A percentile compares a stretch with the other conserved stretches of the same genome.
phyloP scores from a whole-genome alignment of 2,888 invertebrate species.

The Flabesymbios commensalis region DNA sequence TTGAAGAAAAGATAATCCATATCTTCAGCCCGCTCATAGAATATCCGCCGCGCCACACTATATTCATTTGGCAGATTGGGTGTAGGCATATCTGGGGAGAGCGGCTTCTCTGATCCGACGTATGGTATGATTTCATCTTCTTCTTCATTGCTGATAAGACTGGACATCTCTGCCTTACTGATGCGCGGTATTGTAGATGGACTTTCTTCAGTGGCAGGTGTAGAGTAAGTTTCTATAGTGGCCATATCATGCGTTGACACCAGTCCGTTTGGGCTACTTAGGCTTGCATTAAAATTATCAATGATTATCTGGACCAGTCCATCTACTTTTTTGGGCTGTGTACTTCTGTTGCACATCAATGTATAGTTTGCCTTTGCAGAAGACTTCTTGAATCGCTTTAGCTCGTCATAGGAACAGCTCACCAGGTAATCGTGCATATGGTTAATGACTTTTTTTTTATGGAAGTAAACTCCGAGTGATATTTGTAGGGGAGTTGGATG shows the following conservation, averaged over 20 bases:
- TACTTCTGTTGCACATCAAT: not conserved
- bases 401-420: constrained; percentile 3
- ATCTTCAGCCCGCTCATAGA: not conserved
- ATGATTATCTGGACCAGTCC: not conserved
- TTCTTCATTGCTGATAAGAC: not conserved
- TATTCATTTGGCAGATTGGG: not conserved
- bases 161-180: not conserved
- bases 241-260: not conserved
- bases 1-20: not conserved
- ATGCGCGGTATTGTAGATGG: not conserved
- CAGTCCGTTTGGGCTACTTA: not conserved
- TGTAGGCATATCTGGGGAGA: not conserved
- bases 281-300: constrained; percentile 7
- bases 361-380: not conserved
- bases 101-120: not conserved
- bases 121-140: constrained; percentile 1
- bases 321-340: not conserved
- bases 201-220: too few relatives aligned
- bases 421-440: not conserved
- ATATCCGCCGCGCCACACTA: not conserved
- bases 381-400: constrained; percentile 4
- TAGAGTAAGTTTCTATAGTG: not conserved
- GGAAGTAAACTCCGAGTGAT: not conserved
- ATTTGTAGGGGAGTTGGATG: constrained; percentile 1
- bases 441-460: not conserved